These are phyloP conservation scores for Psittacus erithacus DNA, from an alignment of 2,113 vertebrate species.

Conservation along the genomic window DNA sequence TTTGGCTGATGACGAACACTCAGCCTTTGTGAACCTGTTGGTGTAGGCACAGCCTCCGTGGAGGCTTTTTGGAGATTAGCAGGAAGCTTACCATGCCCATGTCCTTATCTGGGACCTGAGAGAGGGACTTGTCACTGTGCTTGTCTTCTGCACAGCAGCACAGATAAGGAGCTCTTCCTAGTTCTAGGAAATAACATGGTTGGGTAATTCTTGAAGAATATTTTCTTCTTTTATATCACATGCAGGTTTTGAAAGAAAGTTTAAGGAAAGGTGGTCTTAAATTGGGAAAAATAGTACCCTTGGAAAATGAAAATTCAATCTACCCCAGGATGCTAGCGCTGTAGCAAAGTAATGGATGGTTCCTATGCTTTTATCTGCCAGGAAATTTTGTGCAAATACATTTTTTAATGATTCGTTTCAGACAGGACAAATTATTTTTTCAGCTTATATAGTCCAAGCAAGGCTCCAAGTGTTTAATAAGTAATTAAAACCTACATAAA, in stretches of 20 bases:
- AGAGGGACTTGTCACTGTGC: neutral
- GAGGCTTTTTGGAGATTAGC: neutral
- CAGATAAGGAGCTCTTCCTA: neutral
- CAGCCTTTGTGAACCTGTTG: neutral
- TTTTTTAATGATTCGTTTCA: neutral
- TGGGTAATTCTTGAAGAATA: neutral
- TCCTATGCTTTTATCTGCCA: neutral
- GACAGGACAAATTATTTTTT: neutral
- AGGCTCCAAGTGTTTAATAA: neutral
- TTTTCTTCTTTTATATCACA: neutral
- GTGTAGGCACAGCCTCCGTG: neutral
- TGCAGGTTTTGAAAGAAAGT: neutral
- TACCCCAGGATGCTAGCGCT: neutral
- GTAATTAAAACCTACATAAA: constrained; percentile 25
- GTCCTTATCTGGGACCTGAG: neutral
- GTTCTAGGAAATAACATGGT: neutral
- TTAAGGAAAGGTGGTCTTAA: neutral
- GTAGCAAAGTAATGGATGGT: neutral
- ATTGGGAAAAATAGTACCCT: neutral
- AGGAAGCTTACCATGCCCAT: neutral
- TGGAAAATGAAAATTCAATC: neutral
- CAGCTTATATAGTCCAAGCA: neutral
- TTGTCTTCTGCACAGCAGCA: neutral
- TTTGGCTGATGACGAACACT: neutral
- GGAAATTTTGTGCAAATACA: neutral